These are phyloP conservation scores for Xanthia icteritia DNA, from an alignment of 2,888 invertebrate species.

Conservation along the genomic window DNA sequence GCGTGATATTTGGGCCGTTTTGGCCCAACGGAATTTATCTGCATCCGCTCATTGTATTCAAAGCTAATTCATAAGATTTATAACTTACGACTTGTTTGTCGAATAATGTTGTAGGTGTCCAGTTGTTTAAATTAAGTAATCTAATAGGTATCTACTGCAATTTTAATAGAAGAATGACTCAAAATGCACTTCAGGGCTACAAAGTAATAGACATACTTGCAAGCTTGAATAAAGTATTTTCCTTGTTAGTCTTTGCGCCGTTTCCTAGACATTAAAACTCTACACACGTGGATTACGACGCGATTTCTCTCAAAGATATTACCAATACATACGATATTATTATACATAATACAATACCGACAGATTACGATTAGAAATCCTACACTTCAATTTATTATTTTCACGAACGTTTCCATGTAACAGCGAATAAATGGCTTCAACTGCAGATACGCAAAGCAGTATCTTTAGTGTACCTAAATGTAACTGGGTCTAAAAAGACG, in stretches of 20 bases:
- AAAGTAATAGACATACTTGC: background rate
- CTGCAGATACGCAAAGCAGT: slow-evolving; percentile 37
- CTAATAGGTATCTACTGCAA: background rate
- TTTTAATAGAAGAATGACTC: slow-evolving; percentile 4
- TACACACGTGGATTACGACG: background rate
- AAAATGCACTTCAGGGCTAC: background rate
- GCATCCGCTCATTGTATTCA: background rate
- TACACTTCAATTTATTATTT: slow-evolving; percentile 27
- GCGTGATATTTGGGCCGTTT: background rate
- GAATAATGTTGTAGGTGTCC: background rate
- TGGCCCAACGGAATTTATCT: background rate
- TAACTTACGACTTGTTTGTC: no score
- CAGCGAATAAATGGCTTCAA: slow-evolving; percentile 25
- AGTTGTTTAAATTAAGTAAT: background rate
- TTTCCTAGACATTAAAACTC: background rate
- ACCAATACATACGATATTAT: slow-evolving; percentile 13
- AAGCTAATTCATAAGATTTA: background rate
- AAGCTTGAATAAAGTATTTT: background rate
- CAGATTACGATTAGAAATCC: slow-evolving; percentile 20
- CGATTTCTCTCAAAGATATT: slow-evolving; percentile 30
- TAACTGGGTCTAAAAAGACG: slow-evolving; percentile 27
- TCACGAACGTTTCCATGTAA: slow-evolving; percentile 13
- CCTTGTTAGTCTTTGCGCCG: background rate
- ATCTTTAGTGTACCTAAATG: slow-evolving; percentile 38
- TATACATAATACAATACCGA: background rate